Conservation (phyloP, 2,113 vertebrate species). For the Saguinus midas region DNA sequence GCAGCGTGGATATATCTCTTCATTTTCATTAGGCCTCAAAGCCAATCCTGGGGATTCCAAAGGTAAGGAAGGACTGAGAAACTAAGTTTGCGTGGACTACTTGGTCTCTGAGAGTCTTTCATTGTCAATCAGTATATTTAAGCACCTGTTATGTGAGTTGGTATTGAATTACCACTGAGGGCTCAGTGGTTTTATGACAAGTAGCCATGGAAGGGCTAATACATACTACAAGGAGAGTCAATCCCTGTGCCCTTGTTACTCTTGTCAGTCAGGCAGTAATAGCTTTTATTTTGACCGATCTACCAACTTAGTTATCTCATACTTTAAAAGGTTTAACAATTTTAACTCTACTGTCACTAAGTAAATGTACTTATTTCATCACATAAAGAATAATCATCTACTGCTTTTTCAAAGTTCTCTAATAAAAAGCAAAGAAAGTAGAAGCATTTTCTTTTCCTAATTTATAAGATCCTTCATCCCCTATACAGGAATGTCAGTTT, state of each 20-base stretch:
- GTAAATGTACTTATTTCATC: not conserved
- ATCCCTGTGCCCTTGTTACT: not conserved
- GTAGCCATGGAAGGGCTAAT: not conserved
- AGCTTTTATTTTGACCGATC: not conserved
- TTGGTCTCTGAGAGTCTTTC: not conserved
- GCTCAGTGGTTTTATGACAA: not conserved
- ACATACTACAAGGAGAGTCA: not conserved
- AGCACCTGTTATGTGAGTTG: not conserved
- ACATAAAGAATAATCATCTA: not conserved
- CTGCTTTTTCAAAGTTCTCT: not conserved
- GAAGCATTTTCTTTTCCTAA: not conserved
- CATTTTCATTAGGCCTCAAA: not conserved
- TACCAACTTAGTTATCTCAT: not conserved
- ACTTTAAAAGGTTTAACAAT: not conserved
- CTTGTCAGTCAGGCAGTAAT: not conserved
- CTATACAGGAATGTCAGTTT: not conserved
- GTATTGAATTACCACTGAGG: not conserved
- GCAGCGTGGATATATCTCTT: not conserved
- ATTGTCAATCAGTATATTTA: not conserved
- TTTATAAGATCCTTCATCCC: not conserved
- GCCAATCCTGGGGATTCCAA: not conserved
- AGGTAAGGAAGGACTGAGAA: not conserved
- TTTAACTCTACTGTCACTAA: not conserved
- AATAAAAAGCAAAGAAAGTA: not conserved
- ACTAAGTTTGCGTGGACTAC: not conserved